phyloP scores from a whole-genome alignment of 2,113 vertebrate species.

The Pongo pygmaeus region DNA sequence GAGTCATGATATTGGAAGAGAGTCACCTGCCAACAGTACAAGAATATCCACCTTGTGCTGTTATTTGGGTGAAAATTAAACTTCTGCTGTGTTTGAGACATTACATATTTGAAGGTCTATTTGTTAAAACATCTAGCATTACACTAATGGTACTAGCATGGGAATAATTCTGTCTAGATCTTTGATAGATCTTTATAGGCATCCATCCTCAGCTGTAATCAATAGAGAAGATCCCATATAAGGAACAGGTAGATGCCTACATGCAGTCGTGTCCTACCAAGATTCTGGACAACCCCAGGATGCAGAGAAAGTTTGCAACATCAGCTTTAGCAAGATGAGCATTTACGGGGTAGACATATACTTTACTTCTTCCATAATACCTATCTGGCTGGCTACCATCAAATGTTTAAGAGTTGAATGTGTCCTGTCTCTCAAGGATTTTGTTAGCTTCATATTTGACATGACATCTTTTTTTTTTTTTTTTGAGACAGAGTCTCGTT shows the following conservation, averaged over 20 bases:
- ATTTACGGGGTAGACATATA: not conserved
- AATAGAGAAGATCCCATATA: not conserved
- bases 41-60: not conserved
- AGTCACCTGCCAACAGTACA: not conserved
- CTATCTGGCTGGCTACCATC: not conserved
- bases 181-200: not conserved
- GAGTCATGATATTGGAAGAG: not conserved
- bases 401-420: conserved; percentile 15
- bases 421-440: not conserved
- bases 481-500: too few species aligned
- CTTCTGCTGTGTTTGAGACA: not conserved
- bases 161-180: not conserved
- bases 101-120: not conserved
- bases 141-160: not conserved
- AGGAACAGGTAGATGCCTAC: not conserved
- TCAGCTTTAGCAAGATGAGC: not conserved
- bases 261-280: not conserved
- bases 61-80: conserved; percentile 24
- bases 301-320: not conserved
- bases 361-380: not conserved
- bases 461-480: not conserved
- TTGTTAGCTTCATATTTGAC: not conserved
- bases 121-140: not conserved
- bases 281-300: not conserved
- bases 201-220: not conserved